Evolutionary conservation across 2,113 vertebrate genomes (phyloP), one percentile per base, ranked within the genome.

Genomic region (Pseudopipra pipra): DNA sequence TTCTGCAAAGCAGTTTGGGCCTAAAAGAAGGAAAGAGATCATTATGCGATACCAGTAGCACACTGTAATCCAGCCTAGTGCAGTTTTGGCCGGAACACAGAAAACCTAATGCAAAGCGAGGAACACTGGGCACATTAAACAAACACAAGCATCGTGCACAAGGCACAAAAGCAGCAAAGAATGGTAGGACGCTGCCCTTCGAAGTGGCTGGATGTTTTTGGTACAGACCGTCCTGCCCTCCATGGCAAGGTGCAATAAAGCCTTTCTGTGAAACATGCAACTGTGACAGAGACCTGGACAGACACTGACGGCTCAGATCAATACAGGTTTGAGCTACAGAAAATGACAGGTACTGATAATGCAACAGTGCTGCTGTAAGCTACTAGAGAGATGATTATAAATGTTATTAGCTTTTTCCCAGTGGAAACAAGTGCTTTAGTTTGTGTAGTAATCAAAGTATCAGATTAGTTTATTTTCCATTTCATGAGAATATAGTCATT

Each of bases 1-100:
- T 97, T 99, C 99, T 21, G 99, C 99, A 87, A 99, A 99, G 98
- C 99, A 99, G 97, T 99, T 99, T 3, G 99, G 99, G 56, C 99
- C 99, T 99, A 95, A 75, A 96, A 96, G 93, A 97, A 76, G 59
- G 76, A 87, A n/a, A 95, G 41, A 46, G 47, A 74, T 88, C 62
- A 66, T 89, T 74, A 74, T 11, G 61, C 3, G 11, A 72, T 11
- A n/a, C 17, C 41, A 21, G 6, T 4, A 65, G 71, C 43, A 86
- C 65, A 56, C 35, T 59, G 59, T 17, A 56, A 33, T 11, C 41
- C 77, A 46, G 51, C 56, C 58, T 2, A 30, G 54, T 30, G 41
- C 3, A 5, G n/a, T 9, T 35, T 74, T 19, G 46, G 51, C 59
- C 52, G 1, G 4, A 58, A 43, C n/a, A 59, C 0, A 1, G 35